Percentiles rank a stretch among this genome's conserved stretches.
phyloP scores from a whole-genome alignment of 2,797 vertebrate genomes.

The Amazona finschi region DNA sequence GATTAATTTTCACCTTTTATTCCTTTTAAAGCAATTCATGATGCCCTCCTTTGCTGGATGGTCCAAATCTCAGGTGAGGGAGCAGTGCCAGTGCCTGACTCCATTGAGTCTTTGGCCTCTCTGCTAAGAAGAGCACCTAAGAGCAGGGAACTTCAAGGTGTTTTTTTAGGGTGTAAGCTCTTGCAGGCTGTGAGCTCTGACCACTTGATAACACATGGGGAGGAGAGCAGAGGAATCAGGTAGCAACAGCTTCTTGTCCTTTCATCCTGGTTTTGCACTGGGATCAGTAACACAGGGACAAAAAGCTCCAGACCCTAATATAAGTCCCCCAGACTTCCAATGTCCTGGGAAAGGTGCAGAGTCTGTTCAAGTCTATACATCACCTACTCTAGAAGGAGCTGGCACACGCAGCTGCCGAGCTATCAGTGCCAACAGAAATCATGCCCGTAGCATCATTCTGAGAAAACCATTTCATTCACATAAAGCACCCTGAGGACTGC shows the following conservation, averaged over 20 bases:
- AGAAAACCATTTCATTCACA: background rate
- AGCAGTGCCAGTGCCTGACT: background rate
- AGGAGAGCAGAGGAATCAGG: background rate
- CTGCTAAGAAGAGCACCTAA: background rate
- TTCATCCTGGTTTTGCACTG: background rate
- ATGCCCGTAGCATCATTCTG: fast-evolving
- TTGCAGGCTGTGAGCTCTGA: background rate
- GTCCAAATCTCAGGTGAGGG: background rate
- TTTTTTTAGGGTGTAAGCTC: background rate
- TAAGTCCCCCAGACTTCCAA: background rate
- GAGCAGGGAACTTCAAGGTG: background rate
- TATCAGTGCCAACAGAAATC: background rate
- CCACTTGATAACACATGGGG: background rate
- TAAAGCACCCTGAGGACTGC: background rate
- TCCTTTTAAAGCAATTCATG: background rate
- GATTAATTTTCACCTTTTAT: background rate
- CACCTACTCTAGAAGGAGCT: background rate
- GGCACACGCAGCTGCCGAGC: background rate
- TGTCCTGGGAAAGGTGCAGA: background rate
- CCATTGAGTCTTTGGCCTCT: background rate
- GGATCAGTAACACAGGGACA: background rate
- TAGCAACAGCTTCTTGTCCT: background rate
- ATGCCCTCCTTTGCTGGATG: background rate
- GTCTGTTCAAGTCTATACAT: background rate
- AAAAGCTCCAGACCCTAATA: background rate